phyloP scores from a whole-genome alignment of 2,888 invertebrate species.

The Plagiodera versicolora region DNA sequence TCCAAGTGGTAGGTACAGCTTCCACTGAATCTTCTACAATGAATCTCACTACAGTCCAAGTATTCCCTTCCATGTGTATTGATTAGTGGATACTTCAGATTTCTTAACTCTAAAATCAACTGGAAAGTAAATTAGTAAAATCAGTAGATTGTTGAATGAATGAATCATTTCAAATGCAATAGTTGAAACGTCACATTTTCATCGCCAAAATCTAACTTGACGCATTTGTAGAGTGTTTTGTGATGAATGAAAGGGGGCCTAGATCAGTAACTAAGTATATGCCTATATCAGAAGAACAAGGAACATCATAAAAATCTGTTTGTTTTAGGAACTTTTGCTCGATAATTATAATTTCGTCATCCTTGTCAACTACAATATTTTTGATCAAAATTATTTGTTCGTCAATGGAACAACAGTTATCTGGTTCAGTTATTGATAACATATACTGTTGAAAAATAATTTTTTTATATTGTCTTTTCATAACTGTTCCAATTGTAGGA shows the following conservation, averaged over 20 bases:
- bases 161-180: slow-evolving; percentile 7
- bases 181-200: slow-evolving; percentile 8
- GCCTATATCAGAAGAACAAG: slow-evolving; percentile 11
- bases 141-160: background rate
- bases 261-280: background rate
- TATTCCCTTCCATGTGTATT: slow-evolving; percentile 1
- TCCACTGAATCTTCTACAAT: slow-evolving; percentile 1
- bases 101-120: background rate
- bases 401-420: slow-evolving; percentile 10
- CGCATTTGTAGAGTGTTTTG: background rate
- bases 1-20: slow-evolving; percentile 4
- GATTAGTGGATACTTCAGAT: background rate
- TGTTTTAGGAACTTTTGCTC: background rate
- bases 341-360: background rate
- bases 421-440: slow-evolving; percentile 12
- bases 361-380: slow-evolving; percentile 5
- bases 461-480: slow-evolving; percentile 9
- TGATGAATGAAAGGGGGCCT: background rate
- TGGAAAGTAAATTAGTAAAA: background rate
- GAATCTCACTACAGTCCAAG: slow-evolving; percentile 6
- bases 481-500: background rate
- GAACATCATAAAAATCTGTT: slow-evolving; percentile 9
- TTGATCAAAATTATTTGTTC: slow-evolving; percentile 3
- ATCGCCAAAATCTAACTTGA: slow-evolving; percentile 12
- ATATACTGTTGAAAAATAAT: background rate